These are phyloP conservation scores for Myripristis murdjan DNA, from an alignment of 2,797 vertebrate species.

Conservation along the genomic window DNA sequence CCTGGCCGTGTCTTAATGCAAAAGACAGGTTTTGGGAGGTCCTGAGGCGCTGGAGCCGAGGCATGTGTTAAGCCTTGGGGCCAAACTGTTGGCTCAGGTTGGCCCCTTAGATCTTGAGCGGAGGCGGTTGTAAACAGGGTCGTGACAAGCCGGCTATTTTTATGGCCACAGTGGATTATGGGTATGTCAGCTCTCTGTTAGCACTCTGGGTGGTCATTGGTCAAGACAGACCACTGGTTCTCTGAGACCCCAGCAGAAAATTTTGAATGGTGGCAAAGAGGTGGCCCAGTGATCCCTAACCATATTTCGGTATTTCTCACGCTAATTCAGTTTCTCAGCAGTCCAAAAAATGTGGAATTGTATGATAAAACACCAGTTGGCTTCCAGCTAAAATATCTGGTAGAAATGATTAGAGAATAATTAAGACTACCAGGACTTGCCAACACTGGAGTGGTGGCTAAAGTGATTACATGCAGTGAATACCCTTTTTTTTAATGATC, in stretches of 20 bases:
- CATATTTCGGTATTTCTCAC: too few relatives aligned
- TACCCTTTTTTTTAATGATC: too few relatives aligned
- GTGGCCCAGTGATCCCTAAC: not conserved
- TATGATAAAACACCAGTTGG: too few relatives aligned
- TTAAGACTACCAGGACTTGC: too few relatives aligned
- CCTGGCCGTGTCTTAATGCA: not conserved
- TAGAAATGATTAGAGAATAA: too few relatives aligned
- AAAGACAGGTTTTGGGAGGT: not conserved
- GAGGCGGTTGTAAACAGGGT: conserved; percentile 70
- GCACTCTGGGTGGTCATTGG: conserved; percentile 55
- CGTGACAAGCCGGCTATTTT: conserved; percentile 70
- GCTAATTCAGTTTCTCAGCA: too few relatives aligned
- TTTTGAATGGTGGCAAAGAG: not conserved
- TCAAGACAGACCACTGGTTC: conserved; percentile 18
- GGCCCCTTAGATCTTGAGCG: conserved; percentile 39
- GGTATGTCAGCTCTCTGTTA: conserved; percentile 42
- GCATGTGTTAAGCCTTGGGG: conserved; percentile 21
- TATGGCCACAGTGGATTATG: conserved; percentile 58
- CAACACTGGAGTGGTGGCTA: too few relatives aligned
- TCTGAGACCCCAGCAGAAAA: not conserved
- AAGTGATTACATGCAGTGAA: too few relatives aligned
- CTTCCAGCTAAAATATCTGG: too few relatives aligned
- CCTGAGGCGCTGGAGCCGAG: not conserved
- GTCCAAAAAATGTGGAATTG: too few relatives aligned
- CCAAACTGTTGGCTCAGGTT: conserved; percentile 37